Evolutionary conservation across 2,888 invertebrate species (phyloP).

Genomic region (Cosmia pyralina): DNA sequence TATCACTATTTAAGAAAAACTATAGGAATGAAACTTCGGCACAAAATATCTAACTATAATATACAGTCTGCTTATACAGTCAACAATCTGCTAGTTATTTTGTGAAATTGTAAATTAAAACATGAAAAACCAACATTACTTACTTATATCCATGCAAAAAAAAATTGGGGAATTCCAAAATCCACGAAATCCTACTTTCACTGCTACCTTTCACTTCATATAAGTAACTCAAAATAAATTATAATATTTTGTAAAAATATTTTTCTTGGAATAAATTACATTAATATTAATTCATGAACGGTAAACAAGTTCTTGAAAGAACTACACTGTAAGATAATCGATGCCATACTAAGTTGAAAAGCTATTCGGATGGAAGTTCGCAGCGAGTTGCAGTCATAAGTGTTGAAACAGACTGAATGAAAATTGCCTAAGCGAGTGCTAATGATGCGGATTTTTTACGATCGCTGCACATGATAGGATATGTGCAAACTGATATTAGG

Average conservation of each 20-base stretch:
- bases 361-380: constrained; percentile 15
- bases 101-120: background rate
- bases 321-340: constrained; percentile 32
- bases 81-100: background rate
- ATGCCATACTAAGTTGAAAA: constrained; percentile 40
- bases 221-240: background rate
- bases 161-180: background rate
- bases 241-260: background rate
- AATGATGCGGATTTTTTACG: background rate
- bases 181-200: constrained; percentile 12
- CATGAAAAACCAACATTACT: background rate
- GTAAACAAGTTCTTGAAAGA: background rate
- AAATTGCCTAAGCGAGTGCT: constrained; percentile 20
- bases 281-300: background rate
- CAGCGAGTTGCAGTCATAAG: constrained; percentile 23
- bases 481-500: constrained; percentile 4
- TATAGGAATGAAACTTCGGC: too few species aligned
- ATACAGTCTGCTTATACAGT: too few species aligned
- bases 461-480: constrained; percentile 3
- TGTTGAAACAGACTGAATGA: constrained; percentile 38
- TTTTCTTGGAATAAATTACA: background rate
- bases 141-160: background rate
- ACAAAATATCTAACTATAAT: too few species aligned
- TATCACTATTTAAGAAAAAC: too few species aligned
- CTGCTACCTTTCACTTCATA: constrained; percentile 20